Evolutionary conservation across 2,113 vertebrate species (phyloP).

Genomic region (Syngnathus typhle): DNA sequence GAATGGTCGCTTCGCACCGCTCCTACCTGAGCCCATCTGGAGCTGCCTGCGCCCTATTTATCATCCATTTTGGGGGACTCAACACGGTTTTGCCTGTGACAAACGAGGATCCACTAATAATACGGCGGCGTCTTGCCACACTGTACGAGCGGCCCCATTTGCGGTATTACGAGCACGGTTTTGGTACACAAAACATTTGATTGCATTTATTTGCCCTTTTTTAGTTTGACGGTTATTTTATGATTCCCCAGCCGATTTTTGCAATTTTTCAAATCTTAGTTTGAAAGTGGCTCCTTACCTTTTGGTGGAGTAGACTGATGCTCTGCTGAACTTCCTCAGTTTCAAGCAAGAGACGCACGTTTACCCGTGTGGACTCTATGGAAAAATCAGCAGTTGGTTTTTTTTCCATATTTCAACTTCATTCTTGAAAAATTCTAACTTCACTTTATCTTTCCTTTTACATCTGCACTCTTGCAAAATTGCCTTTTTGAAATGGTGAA

Average conservation of each 20-base stretch:
- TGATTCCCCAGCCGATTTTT: no score
- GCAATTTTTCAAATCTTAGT: no score
- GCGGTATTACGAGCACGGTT: no score
- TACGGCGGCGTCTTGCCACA: no score
- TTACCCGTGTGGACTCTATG: slow-evolving; percentile 44
- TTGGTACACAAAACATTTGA: no score
- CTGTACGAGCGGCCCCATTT: no score
- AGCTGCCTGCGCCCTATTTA: slow-evolving; percentile 21
- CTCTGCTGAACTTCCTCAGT: slow-evolving; percentile 80
- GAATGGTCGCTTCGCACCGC: slow-evolving; percentile 46
- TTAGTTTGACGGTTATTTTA: no score
- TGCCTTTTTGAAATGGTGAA: no score
- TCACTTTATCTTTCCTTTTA: no score
- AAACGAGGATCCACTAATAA: background rate
- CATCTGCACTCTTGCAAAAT: no score
- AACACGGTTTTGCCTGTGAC: background rate
- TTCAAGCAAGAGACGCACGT: slow-evolving; percentile 61
- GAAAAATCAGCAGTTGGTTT: background rate
- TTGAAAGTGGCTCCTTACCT: slow-evolving; percentile 70
- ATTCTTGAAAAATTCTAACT: no score
- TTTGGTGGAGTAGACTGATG: slow-evolving; percentile 80
- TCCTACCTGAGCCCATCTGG: slow-evolving; percentile 53
- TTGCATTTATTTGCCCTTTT: no score
- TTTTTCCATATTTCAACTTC: background rate
- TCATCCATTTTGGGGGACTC: background rate